Evolutionary conservation across 1,140 invertebrate genomes (phyloP), one percentile per base, ranked within the genome.

Genomic region (Megalopta genalis): DNA sequence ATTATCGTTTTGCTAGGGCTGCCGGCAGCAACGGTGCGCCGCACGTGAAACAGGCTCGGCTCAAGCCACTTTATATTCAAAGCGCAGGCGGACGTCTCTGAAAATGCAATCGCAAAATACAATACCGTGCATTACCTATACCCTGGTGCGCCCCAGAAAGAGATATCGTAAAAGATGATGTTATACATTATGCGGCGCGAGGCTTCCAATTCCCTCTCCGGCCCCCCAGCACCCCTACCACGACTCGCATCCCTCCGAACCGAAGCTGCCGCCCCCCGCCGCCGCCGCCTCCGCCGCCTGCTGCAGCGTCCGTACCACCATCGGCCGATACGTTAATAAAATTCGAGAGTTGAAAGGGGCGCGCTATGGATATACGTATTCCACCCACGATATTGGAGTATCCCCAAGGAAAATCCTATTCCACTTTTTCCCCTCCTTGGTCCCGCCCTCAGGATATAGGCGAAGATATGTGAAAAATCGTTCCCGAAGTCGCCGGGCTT

Each of bases 101-200:
- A 92, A 91, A 92, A 92, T 91, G 90, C 90, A 92, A 92, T 92
- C 90, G 90, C 89, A 91, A 90, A 90, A 91, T 91, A 91, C 91
- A 92, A 91, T 90, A 90, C 84, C 88, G 85, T 89, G 88, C 87
- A 89, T 88, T 89, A 89, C 88, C 85, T 89, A 89, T 88, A 89
- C 78, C 74, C 63, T 54, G 59, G 77, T 62, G 76, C 82, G 73
- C 78, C 74, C 83, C 78, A 72, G 86, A 90, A 90, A 88, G 90
- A 91, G 88, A 89, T 90, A 91, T 91, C 90, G 87, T 91, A 91
- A 91, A 91, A 90, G 88, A 91, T 91, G 90, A 90, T 90, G 90
- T 91, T 90, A 90, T 92, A 90, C 87, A 91, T 91, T 91, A 91
- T 90, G 86, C 89, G 89, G 86, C 86, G 88, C 83, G 84, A 87